These are phyloP conservation scores for Ophion obscuratus DNA, from an alignment of 2,888 invertebrate genomes.

Conservation along the genomic window DNA sequence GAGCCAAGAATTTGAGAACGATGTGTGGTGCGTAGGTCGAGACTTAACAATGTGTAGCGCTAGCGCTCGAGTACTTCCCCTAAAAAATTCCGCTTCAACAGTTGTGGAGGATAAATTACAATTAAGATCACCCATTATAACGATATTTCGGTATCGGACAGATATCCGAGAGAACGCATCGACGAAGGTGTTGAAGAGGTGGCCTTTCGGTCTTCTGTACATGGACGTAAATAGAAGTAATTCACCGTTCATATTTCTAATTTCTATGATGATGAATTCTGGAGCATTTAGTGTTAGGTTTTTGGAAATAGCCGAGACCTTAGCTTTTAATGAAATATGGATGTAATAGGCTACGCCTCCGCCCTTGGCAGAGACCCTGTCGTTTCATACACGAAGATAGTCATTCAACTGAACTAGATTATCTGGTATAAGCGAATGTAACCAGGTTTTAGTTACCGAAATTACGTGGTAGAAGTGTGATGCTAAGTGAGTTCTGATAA, in stretches of 20 bases:
- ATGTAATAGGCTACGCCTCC: constrained; percentile 49
- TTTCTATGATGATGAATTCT: constrained; percentile 29
- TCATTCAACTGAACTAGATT: not conserved
- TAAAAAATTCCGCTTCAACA: not conserved
- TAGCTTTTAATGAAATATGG: constrained; percentile 32
- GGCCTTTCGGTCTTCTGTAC: constrained; percentile 32
- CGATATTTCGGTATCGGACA: constrained; percentile 29
- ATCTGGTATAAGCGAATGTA: constrained; percentile 12
- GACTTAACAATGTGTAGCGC: not conserved
- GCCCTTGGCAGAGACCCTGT: constrained; percentile 8
- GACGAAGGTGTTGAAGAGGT: not conserved
- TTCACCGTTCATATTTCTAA: not conserved
- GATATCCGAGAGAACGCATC: not conserved
- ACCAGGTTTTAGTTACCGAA: constrained; percentile 24
- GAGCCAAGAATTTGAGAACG: not conserved
- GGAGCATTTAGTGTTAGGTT: constrained; percentile 20
- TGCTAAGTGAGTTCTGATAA: not conserved
- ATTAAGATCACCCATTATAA: constrained; percentile 33
- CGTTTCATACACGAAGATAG: constrained; percentile 38
- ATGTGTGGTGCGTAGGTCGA: constrained; percentile 19
- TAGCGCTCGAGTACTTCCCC: not conserved
- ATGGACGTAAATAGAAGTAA: constrained; percentile 8
- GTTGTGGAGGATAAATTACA: not conserved
- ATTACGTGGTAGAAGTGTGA: constrained; percentile 22
- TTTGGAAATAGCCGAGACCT: not conserved